Conservation (phyloP, 2,888 invertebrate genomes). For the Drosophila paracracens region DNA sequence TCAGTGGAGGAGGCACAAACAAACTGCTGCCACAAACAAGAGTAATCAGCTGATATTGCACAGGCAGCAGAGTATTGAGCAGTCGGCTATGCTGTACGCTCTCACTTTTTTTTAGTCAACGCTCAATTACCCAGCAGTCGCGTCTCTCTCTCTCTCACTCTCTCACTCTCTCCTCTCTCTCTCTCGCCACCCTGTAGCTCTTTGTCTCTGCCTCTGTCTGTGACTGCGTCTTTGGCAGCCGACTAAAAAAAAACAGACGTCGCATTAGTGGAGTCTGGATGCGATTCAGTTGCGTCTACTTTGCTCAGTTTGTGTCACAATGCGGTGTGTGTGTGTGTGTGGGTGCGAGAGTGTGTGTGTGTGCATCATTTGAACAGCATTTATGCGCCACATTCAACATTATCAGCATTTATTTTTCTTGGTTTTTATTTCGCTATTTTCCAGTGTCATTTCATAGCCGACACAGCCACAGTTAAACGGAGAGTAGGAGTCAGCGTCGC, state of each 20-base stretch:
- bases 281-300: constrained; percentile 10
- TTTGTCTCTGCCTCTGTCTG: constrained; percentile 1
- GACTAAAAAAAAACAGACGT: constrained; percentile 19
- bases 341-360: constrained; percentile 1
- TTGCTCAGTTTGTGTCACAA: constrained; percentile 8
- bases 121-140: constrained; percentile 51
- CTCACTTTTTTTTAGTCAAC: constrained; percentile 15
- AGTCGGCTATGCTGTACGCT: not conserved
- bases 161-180: not conserved
- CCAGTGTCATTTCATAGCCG: constrained; percentile 74
- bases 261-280: constrained; percentile 37
- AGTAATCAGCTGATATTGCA: too few relatives aligned
- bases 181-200: not conserved
- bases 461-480: constrained; percentile 59
- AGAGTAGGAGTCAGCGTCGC: not conserved
- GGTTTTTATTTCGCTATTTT: constrained; percentile 78
- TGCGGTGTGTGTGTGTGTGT: constrained; percentile 10
- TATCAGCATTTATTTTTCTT: constrained; percentile 76
- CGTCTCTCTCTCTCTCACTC: not conserved
- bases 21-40: not conserved
- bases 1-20: too few relatives aligned
- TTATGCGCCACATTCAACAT: constrained; percentile 78
- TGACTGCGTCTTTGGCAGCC: constrained; percentile 10
- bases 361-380: constrained; percentile 63
- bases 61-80: not conserved